These are phyloP conservation scores for Gasterosteus nipponicus DNA, from an alignment of 2,113 vertebrate genomes.

Conservation along the genomic window DNA sequence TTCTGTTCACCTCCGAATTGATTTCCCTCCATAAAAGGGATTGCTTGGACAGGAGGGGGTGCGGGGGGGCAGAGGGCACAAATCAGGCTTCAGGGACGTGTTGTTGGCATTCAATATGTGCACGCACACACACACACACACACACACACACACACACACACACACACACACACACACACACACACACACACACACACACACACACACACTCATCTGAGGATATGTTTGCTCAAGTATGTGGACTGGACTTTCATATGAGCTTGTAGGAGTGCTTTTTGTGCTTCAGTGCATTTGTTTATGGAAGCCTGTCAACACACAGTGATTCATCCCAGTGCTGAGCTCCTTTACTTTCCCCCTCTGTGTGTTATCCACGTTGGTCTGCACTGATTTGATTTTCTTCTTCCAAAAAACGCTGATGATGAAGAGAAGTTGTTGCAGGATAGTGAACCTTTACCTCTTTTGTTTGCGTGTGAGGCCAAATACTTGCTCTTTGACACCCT, in stretches of 20 bases:
- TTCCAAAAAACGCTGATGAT: constrained; percentile 23
- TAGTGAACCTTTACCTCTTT: not conserved
- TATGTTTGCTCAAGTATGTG: constrained; percentile 41
- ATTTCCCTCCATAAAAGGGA: constrained; percentile 57
- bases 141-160: constrained; percentile 8
- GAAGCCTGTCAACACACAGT: constrained; percentile 43
- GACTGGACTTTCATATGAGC: constrained; percentile 36
- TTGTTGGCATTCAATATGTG: constrained; percentile 39
- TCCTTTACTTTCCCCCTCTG: constrained; percentile 8
- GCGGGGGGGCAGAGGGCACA: constrained; percentile 30
- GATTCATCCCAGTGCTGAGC: constrained; percentile 49
- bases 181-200: constrained; percentile 31
- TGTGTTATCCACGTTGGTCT: constrained; percentile 44
- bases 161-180: constrained; percentile 17
- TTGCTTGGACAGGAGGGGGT: constrained; percentile 38
- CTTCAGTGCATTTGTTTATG: constrained; percentile 62
- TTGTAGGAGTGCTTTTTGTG: constrained; percentile 42
- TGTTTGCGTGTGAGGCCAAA: not conserved
- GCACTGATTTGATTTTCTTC: constrained; percentile 27
- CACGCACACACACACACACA: constrained; percentile 26
- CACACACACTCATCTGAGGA: constrained; percentile 27
- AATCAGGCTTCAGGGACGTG: constrained; percentile 54
- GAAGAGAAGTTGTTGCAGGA: constrained; percentile 6
- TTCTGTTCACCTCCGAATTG: constrained; percentile 34
- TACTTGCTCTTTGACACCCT: not conserved